Evolutionary conservation across 2,113 vertebrate species (phyloP).

Genomic region (Xyliphius kryptos): DNA sequence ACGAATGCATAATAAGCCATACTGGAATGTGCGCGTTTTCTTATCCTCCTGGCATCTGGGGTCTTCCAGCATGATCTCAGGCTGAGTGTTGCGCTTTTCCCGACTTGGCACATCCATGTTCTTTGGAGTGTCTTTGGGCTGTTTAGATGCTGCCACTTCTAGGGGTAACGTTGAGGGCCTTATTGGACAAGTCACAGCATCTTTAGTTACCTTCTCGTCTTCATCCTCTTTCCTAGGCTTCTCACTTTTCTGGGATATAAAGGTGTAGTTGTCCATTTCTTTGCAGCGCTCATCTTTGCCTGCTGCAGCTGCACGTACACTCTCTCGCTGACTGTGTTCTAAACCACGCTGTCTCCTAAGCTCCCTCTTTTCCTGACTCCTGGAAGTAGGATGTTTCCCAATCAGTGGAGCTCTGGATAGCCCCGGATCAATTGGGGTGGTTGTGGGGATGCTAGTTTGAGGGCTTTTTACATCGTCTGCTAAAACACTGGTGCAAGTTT

Average conservation of each 20-base stretch:
- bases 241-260: constrained; percentile 59
- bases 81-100: constrained; percentile 66
- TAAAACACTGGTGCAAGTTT: too few species aligned
- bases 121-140: constrained; percentile 40
- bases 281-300: constrained; percentile 62
- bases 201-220: not conserved
- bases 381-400: constrained; percentile 30
- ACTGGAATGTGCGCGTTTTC: constrained; percentile 46
- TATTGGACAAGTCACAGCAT: not conserved
- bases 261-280: constrained; percentile 66
- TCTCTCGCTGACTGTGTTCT: constrained; percentile 84
- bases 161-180: constrained; percentile 44
- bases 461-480: too few species aligned
- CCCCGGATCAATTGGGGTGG: constrained; percentile 34
- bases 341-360: constrained; percentile 81
- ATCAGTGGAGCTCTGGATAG: constrained; percentile 17
- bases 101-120: constrained; percentile 54
- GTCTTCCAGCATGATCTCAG: constrained; percentile 40
- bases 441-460: too few species aligned
- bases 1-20: too few species aligned
- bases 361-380: constrained; percentile 83
- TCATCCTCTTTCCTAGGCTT: constrained; percentile 60
- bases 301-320: constrained; percentile 60
- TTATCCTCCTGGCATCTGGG: too few species aligned
- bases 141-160: constrained; percentile 37